Evolutionary conservation across 2,888 invertebrate species (phyloP), one percentile per base, ranked within the genome.

Genomic region (Sabatieria punctata): DNA sequence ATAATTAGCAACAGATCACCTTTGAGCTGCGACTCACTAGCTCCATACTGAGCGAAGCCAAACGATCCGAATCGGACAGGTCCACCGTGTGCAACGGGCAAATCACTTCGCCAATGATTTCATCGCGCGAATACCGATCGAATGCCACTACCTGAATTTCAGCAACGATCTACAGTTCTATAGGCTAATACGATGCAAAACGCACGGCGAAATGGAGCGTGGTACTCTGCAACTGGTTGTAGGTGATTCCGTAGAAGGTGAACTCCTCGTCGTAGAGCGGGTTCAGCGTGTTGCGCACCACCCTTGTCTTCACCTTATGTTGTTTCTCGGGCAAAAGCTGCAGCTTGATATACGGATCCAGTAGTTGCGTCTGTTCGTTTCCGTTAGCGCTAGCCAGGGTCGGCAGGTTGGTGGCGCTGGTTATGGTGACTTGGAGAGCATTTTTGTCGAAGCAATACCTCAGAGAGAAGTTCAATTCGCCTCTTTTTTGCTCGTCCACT

Each of bases 261-360:
- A 97, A 97, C 68, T 93, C 93, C 70, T 97, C 97, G 63, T 97
- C 93, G 69, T 93, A 97, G 1, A 86, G 81, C 0, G 97, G 97
- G 71, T 86, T 85, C 45, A 85, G 76, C 40, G 95, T 93, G 67
- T 93, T 91, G 54, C 93, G 78, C 35, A 95, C 78, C 8, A 97
- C 93, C 48, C 93, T 75, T 50, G 91, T 91, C 71, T 91, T 93
- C 47, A 89, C 91, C 49, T 45, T 49, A 37, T 55, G 55, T 33
- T 55, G 86, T 68, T 93, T 93, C 63, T 95, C 95, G 0, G 97
- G 97, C 54, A 97, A 72, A 35, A 97, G 75, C 67, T 93, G 95
- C 47, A 97, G 76, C 69, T 97, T 97, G 33, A 97, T 89, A 68
- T 97, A 97, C 0, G 95, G 95, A 73, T 97, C 95, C 43, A 63